Evolutionary conservation across 2,888 invertebrate species (phyloP).

Genomic region (Pemphredon lugubris): DNA sequence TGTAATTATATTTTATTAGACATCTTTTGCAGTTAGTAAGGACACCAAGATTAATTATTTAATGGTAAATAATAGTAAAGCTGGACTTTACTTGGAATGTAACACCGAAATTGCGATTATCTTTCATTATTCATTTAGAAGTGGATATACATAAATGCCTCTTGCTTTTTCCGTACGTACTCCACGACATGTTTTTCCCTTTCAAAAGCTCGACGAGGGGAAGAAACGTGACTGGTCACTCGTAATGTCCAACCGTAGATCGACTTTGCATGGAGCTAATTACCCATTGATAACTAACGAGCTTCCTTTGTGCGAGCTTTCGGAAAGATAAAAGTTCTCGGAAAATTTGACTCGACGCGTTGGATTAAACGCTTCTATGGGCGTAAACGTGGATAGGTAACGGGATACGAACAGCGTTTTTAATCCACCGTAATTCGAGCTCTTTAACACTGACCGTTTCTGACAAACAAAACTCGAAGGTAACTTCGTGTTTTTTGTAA

Average conservation of each 20-base stretch:
- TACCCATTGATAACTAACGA: slow-evolving; percentile 71
- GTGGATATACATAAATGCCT: background rate
- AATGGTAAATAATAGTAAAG: background rate
- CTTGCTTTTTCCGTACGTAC: background rate
- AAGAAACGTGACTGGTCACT: slow-evolving; percentile 21
- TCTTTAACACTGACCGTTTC: slow-evolving; percentile 15
- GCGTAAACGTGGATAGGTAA: slow-evolving; percentile 37
- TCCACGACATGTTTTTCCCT: slow-evolving; percentile 16
- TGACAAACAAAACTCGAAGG: no score
- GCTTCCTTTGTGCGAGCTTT: slow-evolving; percentile 59
- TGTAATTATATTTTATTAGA: no score
- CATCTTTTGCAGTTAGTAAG: no score
- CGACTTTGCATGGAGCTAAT: slow-evolving; percentile 62
- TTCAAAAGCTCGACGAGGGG: background rate
- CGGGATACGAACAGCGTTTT: slow-evolving; percentile 33
- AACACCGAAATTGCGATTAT: background rate
- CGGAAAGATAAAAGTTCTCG: slow-evolving; percentile 44
- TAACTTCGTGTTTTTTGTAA: no score
- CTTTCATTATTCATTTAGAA: background rate
- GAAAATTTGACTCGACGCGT: slow-evolving; percentile 57
- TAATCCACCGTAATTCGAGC: slow-evolving; percentile 34
- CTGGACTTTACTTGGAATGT: no score
- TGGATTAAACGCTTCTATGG: slow-evolving; percentile 52
- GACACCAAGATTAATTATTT: background rate
- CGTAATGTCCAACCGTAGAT: slow-evolving; percentile 36